These are phyloP conservation scores for Phlogophora meticulosa DNA, from an alignment of 2,888 invertebrate genomes.

Conservation along the genomic window DNA sequence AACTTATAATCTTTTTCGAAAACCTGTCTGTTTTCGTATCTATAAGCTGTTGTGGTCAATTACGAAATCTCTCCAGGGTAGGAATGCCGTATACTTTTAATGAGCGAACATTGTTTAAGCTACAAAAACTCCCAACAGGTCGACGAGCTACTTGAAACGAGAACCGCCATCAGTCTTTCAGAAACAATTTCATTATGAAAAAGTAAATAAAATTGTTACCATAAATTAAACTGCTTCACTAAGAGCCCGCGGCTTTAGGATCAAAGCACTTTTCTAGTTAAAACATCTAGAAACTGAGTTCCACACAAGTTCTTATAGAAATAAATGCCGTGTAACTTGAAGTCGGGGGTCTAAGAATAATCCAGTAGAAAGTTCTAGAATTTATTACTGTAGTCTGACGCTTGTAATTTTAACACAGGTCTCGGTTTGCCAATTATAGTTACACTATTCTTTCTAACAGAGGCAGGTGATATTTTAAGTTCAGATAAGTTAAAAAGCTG, in stretches of 20 bases:
- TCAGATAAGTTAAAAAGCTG: neutral
- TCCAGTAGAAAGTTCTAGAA: constrained; percentile 52
- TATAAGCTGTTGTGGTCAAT: neutral
- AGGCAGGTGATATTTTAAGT: constrained; percentile 30
- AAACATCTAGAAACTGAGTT: constrained; percentile 44
- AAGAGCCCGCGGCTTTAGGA: constrained; percentile 36
- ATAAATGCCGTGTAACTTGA: constrained; percentile 44
- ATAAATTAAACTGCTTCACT: constrained; percentile 41
- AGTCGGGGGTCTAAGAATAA: constrained; percentile 47
- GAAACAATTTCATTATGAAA: constrained; percentile 32
- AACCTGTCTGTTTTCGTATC: neutral
- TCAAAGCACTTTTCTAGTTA: constrained; percentile 49
- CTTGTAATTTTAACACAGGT: constrained; percentile 51
- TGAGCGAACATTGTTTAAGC: constrained; percentile 12
- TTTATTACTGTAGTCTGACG: constrained; percentile 51
- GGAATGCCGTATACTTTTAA: constrained; percentile 16
- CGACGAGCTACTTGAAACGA: constrained; percentile 9
- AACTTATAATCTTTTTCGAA: neutral
- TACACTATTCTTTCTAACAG: constrained; percentile 14
- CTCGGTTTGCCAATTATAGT: constrained; percentile 36
- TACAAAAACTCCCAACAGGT: neutral
- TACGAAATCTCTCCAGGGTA: neutral
- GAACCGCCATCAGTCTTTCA: neutral
- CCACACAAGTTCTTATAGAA: constrained; percentile 38
- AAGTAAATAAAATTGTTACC: constrained; percentile 44